phyloP scores from a whole-genome alignment of 2,797 vertebrate genomes.

The Ispidina lecontei region DNA sequence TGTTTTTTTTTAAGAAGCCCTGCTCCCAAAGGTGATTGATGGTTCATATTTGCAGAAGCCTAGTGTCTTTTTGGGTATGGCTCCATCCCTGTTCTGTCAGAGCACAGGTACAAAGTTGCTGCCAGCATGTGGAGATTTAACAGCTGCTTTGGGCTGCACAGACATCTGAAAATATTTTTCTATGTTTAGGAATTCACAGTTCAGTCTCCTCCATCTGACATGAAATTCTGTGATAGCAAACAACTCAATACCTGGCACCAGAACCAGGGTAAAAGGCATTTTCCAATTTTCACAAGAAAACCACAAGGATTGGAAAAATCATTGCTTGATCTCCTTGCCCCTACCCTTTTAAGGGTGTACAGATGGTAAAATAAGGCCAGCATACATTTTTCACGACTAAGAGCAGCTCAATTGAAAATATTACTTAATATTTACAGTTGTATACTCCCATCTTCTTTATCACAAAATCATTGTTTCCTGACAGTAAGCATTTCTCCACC shows the following conservation, averaged over 20 bases:
- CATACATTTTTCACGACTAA: slow-evolving; percentile 52
- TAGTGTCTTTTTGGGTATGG: background rate
- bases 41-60: background rate
- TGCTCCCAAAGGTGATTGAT: background rate
- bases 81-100: background rate
- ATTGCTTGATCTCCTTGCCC: background rate
- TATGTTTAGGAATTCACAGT: slow-evolving; percentile 17
- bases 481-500: background rate
- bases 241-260: background rate
- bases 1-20: background rate
- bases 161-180: slow-evolving; percentile 6
- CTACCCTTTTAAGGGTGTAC: background rate
- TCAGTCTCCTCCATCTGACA: background rate
- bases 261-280: background rate
- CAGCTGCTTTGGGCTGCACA: background rate
- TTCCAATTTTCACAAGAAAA: background rate
- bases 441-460: slow-evolving; percentile 51
- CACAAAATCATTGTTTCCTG: slow-evolving; percentile 13
- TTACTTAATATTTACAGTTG: slow-evolving; percentile 20
- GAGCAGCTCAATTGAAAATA: slow-evolving; percentile 49
- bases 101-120: background rate
- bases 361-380: slow-evolving; percentile 9
- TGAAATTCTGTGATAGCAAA: background rate
- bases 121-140: background rate
- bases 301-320: background rate